Base-by-base conservation (phyloP, 2,113 vertebrate species). In the Mionectes macconnelli region DNA sequence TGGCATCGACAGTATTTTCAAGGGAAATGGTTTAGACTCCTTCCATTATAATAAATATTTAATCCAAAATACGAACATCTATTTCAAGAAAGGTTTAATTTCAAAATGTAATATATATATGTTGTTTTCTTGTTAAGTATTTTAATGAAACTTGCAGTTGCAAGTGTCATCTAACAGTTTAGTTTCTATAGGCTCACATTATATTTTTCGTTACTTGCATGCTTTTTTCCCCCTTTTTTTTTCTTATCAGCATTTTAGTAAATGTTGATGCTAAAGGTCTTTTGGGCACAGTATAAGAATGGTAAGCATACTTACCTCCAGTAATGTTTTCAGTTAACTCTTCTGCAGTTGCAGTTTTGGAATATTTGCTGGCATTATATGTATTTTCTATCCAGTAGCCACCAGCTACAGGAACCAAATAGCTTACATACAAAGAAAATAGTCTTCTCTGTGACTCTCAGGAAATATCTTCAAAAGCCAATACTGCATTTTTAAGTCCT, bases 1-100 rank as follows among this genome's bases (percentile, higher is more conserved):
- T 87, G 56, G 35, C 91, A 90, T 67, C 63, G 79, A 42, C 40
- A 80, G 1, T 76, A 39, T 90, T 93, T 88, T 90, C 30, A 69
- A 82, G 68, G 72, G 70, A 70, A 85, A 79, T 39, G 4, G 17
- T 82, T 94, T 82, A 9, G 8, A 60, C 37, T 50, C 13, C 25
- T 93, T 91, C 56, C 25, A 10, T 89, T 86, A 33, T 55, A 63
- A 70, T 49, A 73, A 94, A 60, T 77, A 82, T 75, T 79, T 79
- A 88, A 72, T 88, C 39, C 47, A 81, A 42, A 21, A 35, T 69
- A 22, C 27, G 35, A 90, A 60, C 31, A 35, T 50, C 17, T 79
- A 15, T 81, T 80, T 86, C 53, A 92, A 72, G 11, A 24, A 39
- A 81, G 64, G n/a, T 40, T 93, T 68, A 6, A 78, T 81, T 93